Base-by-base conservation (phyloP, 1,140 invertebrate genomes). In the Lordiphosa collinella region DNA sequence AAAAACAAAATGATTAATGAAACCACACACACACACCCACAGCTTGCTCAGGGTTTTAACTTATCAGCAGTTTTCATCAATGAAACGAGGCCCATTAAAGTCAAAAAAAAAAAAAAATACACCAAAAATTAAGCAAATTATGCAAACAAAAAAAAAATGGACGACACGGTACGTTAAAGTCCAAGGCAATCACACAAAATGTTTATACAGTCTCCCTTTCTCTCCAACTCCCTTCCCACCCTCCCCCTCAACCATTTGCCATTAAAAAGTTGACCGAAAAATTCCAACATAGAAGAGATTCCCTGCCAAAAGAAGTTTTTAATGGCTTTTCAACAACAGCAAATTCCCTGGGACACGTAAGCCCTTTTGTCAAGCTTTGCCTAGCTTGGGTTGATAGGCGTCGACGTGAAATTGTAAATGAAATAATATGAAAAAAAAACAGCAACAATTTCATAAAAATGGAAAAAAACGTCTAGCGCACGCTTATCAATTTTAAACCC, bases 401-500 rank as follows among this genome's bases (percentile, higher is more conserved):
- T 44, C 25, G 32, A 3, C 16, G 11, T 3, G 3, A 36, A 37
- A 44, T 44, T 44, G 12, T 29, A 22, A 54, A 32, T 34, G 29
- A 58, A 35, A 46, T 41, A 7, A 18, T 18, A 18, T 13, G 29
- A 29, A 25, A 55, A 35, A 14, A 25, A 18, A 49, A 32, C 6
- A 49, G 22, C 6, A 7, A 11, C 1, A 16, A 9, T 18, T 12
- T 11, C 8, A 2, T 14, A 29, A 29, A 38, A 31, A 13, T 34
- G 31, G n/a, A 18, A 35, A 61, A 41, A 57, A 62, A 66, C 58
- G 14, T 29, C 25, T 50, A 56, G 58, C 40, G 58, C 40, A 35
- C 52, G 55, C 67, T 73, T 79, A 79, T 78, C 74, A 78, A 58
- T 73, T 79, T 56, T 40, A 50, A 60, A 54, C 18, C 6, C 18